These are phyloP conservation scores for Nasua narica DNA, from an alignment of 2,797 vertebrate species.

Conservation along the genomic window DNA sequence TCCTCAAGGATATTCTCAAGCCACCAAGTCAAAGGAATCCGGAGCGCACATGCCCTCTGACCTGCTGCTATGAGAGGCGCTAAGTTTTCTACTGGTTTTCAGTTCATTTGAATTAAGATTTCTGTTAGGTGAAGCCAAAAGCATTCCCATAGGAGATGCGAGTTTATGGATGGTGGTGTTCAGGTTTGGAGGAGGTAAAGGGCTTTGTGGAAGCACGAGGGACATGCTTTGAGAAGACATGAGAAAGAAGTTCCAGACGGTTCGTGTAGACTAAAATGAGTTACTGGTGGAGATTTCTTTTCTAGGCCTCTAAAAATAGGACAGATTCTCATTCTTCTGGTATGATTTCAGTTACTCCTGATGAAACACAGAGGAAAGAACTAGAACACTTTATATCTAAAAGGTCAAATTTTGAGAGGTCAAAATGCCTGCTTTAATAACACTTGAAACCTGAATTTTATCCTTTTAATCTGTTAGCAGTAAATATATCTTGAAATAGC, in stretches of 20 bases:
- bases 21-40: not conserved
- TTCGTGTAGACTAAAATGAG: not conserved
- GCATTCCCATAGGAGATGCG: not conserved
- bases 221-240: not conserved
- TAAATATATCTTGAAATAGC: not conserved
- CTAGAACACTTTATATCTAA: not conserved
- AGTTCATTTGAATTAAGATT: not conserved
- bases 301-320: not conserved
- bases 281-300: not conserved
- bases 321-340: not conserved
- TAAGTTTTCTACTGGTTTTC: not conserved
- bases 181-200: not conserved
- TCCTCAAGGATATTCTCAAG: not conserved
- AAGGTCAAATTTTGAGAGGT: conserved; percentile 21
- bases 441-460: not conserved
- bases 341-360: not conserved
- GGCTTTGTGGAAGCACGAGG: not conserved
- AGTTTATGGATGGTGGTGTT: not conserved
- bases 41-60: not conserved
- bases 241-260: not conserved
- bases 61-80: not conserved
- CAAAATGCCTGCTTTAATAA: not conserved
- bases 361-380: not conserved
- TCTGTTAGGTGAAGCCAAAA: not conserved
- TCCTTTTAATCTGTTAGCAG: not conserved